Evolutionary conservation across 2,888 invertebrate species (phyloP), one percentile per base, ranked within the genome.

Genomic region (Hofmannophila pseudospretella): DNA sequence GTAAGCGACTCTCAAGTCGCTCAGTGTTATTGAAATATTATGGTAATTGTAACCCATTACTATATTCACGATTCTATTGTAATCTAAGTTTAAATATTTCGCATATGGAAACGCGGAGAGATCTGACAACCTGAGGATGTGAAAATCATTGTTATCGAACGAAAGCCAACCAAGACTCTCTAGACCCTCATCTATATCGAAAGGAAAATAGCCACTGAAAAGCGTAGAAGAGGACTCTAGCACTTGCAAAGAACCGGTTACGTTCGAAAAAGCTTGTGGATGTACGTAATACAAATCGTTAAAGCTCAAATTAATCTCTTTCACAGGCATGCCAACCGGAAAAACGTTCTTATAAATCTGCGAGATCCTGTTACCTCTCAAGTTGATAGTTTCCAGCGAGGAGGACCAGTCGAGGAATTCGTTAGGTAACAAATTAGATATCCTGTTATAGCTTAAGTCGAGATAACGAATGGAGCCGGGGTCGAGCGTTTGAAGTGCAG

Each of bases 291-390:
- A 91, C 46, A 98, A 89, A 61, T 94, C 93, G 76, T 98, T 98
- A 77, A 97, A 96, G 67, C 96, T 96, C 49, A 98, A 84, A 78
- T 95, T 95, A 47, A 98, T 90, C 77, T 97, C 96, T 60, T 93
- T 93, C 51, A 98, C 89, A 50, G 93, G 90, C 47, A 90, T 90
- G 34, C 94, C 89, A 26, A 92, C 91, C 41, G 90, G 88, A 71
- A 96, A 94, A 49, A 93, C 90, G 58, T 91, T 90, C 47, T 90
- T 88, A 61, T 90, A 90, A 51, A 93, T 84, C 69, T 89, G 91
- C 22, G 93, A 92, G 49, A 96, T 91, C 69, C 93, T 91, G 71
- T 96, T 96, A 78, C 96, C 96, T 45, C 94, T 89, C 54, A 96
- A 84, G 52, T 96, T 89, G 44, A 96, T 88, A 49, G 95, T 96